These are phyloP conservation scores for Drosophila sechellia DNA, from an alignment of 1,140 invertebrate genomes.

Conservation along the genomic window DNA sequence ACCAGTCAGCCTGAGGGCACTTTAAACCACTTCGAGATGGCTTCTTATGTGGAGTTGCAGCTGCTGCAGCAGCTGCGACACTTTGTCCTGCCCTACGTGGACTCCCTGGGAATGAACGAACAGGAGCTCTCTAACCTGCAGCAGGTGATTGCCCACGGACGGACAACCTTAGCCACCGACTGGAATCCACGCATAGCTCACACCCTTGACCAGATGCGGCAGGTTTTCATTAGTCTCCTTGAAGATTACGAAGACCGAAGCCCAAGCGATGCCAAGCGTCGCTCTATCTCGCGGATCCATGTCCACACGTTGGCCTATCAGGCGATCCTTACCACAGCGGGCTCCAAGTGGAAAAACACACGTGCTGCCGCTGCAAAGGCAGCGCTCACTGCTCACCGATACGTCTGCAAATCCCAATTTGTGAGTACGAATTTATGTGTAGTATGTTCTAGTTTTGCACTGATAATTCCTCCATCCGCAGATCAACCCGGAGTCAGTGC, in stretches of 20 bases:
- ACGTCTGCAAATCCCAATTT: slow-evolving; percentile 91
- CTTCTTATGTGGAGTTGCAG: slow-evolving; percentile 91
- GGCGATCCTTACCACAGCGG: slow-evolving; percentile 90
- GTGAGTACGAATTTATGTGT: slow-evolving; percentile 78
- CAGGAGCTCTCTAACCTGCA: slow-evolving; percentile 93
- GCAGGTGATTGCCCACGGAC: slow-evolving; percentile 89
- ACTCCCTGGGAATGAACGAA: slow-evolving; percentile 96
- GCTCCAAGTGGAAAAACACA: slow-evolving; percentile 89
- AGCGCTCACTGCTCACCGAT: slow-evolving; percentile 92
- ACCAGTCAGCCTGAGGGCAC: slow-evolving; percentile 86
- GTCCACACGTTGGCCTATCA: slow-evolving; percentile 95
- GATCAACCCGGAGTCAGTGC: slow-evolving; percentile 89
- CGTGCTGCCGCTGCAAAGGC: slow-evolving; percentile 93
- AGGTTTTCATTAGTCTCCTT: slow-evolving; percentile 87
- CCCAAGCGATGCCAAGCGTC: slow-evolving; percentile 49
- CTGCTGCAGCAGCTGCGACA: slow-evolving; percentile 89
- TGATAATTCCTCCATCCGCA: slow-evolving; percentile 48
- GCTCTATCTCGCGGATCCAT: slow-evolving; percentile 91
- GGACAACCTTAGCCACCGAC: slow-evolving; percentile 91
- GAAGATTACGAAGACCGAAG: slow-evolving; percentile 61
- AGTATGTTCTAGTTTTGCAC: neutral
- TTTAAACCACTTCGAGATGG: slow-evolving; percentile 94
- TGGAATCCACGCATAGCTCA: slow-evolving; percentile 92
- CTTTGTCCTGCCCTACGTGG: slow-evolving; percentile 90
- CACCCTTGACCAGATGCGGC: slow-evolving; percentile 93